A percentile compares a stretch with the other conserved stretches of the same genome.
phyloP scores from a whole-genome alignment of 2,888 invertebrate genomes.

The Nineta flava region DNA sequence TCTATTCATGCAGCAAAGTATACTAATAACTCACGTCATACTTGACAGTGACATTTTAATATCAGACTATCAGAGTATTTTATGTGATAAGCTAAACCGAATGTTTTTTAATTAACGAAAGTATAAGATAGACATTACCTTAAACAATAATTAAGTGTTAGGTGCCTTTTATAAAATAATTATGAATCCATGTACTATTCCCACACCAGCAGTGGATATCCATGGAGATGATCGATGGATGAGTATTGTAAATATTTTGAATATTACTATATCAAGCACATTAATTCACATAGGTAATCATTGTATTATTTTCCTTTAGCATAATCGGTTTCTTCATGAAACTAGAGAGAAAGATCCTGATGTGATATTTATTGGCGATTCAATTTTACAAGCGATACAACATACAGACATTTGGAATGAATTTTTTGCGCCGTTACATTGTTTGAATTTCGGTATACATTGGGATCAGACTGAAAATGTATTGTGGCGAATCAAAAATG shows the following conservation, averaged over 20 bases:
- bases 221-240: slow-evolving; percentile 80
- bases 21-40: not conserved
- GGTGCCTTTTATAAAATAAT: not conserved
- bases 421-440: slow-evolving; percentile 81
- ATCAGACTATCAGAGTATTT: not conserved
- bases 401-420: slow-evolving; percentile 80
- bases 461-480: slow-evolving; percentile 79
- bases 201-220: slow-evolving; percentile 54
- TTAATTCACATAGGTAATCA: not conserved
- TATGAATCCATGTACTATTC: slow-evolving; percentile 36
- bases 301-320: slow-evolving; percentile 39
- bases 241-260: slow-evolving; percentile 41
- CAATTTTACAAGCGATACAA: slow-evolving; percentile 65
- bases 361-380: slow-evolving; percentile 83
- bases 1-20: too few species aligned
- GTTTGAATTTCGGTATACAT: slow-evolving; percentile 80
- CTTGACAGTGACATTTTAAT: not conserved
- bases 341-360: slow-evolving; percentile 84
- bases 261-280: not conserved
- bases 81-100: too few species aligned
- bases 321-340: slow-evolving; percentile 69
- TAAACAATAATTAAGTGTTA: too few species aligned
- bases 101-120: too few species aligned
- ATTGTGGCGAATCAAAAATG: slow-evolving; percentile 78
- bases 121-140: too few species aligned